phyloP scores from a whole-genome alignment of 1,140 invertebrate species.

The Anastrepha ludens region DNA sequence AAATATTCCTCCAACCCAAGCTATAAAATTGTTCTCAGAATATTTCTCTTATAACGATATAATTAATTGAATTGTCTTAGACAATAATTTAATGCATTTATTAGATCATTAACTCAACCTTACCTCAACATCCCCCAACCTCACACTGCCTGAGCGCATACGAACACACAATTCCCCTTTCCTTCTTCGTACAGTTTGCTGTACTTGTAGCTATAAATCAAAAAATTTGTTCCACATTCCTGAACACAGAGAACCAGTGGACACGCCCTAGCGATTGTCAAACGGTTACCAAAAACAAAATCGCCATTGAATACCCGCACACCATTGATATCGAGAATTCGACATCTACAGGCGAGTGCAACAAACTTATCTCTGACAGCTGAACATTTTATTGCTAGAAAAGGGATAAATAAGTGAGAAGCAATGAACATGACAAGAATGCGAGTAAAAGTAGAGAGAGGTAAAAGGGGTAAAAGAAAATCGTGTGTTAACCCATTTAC shows the following conservation, averaged over 20 bases:
- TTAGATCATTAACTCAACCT: background rate
- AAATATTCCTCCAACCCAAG: too few relatives aligned
- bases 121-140: background rate
- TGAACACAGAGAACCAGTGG: background rate
- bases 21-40: too few relatives aligned
- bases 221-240: slow-evolving; percentile 27
- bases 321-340: slow-evolving; percentile 2
- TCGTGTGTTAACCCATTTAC: slow-evolving; percentile 34
- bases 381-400: slow-evolving; percentile 39
- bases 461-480: slow-evolving; percentile 5
- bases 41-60: too few relatives aligned
- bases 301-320: slow-evolving; percentile 4
- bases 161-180: background rate
- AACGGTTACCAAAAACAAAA: slow-evolving; percentile 38
- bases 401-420: slow-evolving; percentile 22
- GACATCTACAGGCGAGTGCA: slow-evolving; percentile 15
- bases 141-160: background rate
- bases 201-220: slow-evolving; percentile 24
- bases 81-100: background rate
- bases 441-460: background rate
- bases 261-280: slow-evolving; percentile 48
- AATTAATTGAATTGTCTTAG: background rate
- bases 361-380: slow-evolving; percentile 28
- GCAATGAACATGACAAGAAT: slow-evolving; percentile 9
- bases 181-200: background rate